Evolutionary conservation across 2,888 invertebrate genomes (phyloP), one percentile per base, ranked within the genome.

Genomic region (Acanthopleura granulata): DNA sequence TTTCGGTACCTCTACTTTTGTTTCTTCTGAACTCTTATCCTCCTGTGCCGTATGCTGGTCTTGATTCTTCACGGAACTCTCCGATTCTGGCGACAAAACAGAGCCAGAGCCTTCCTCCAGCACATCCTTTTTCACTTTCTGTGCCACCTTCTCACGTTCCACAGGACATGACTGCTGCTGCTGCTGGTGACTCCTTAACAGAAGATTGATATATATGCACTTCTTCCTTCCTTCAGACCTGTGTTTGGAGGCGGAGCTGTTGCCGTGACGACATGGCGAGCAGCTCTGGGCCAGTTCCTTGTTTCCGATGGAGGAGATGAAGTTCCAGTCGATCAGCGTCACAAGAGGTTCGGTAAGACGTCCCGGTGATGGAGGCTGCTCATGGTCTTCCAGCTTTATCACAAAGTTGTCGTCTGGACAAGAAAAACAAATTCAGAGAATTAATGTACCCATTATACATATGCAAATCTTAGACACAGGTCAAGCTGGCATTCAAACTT

Each of bases 301-400:
- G 25, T 66, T 66, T 6, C 66, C 66, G 15, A 27, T 27, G 16
- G 22, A 16, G 27, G 16, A 16, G 27, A 27, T 6, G 29, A 22
- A 66, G 22, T 66, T 27, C 66, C 22, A 27, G 29, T 66, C 66
- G 6, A 66, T 66, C 3, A 66, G 66, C 3, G 66, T 27, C 4
- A 66, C 66, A 6, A 66, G 25, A 22, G 25, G 66, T 27, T 66
- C 29, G 25, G 22, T 66, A 9, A 27, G 16, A 22, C 22, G 18
- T 1, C 49, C 71, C 16, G 15, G n/a, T n/a, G 71, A 71, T 16
- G 83, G 85, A 50, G 84, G 74, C 77, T 87, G 87, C 62, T 87
- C 87, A 75, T 84, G 80, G 69, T 86, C 86, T 51, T 82, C 83
- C 22, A 87, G 76, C 69, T 85, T 86, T 40, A 83, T 84, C 16